Percentiles rank a stretch among this genome's conserved stretches.
phyloP scores from a whole-genome alignment of 2,888 invertebrate species.

The Xestia sexstrigata region DNA sequence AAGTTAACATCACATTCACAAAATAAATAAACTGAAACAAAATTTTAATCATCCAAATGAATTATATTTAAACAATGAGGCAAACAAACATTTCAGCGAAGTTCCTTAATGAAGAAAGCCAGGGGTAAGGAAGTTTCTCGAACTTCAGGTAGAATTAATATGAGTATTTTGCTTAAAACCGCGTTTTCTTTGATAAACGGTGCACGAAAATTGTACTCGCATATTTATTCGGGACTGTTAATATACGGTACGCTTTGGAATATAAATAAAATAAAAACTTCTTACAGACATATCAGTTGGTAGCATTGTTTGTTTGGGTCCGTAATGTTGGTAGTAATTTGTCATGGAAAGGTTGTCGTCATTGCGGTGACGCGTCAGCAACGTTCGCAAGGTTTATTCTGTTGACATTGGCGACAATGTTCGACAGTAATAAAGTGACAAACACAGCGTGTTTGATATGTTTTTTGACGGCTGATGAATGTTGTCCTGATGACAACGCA shows the following conservation, averaged over 20 bases:
- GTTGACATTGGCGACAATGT: conserved; percentile 55
- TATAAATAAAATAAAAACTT: conserved; percentile 72
- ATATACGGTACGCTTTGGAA: conserved; percentile 29
- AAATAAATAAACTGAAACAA: conserved; percentile 60
- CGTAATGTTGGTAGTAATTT: conserved; percentile 54
- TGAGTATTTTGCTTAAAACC: conserved; percentile 70
- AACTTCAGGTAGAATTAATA: conserved; percentile 75
- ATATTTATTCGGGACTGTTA: conserved; percentile 59
- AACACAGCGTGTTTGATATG: conserved; percentile 33
- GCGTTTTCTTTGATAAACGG: conserved; percentile 71
- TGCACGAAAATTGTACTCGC: conserved; percentile 27
- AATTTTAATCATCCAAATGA: conserved; percentile 66
- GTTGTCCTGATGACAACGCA: conserved; percentile 25
- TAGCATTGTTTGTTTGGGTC: conserved; percentile 71
- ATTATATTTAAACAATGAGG: conserved; percentile 61
- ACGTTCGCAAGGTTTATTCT: conserved; percentile 47
- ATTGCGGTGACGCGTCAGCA: conserved; percentile 36
- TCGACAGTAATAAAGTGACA: conserved; percentile 55
- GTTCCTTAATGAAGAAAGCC: conserved; percentile 66
- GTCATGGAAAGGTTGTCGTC: conserved; percentile 41
- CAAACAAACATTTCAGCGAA: conserved; percentile 56
- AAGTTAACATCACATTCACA: conserved; percentile 52
- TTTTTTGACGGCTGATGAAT: conserved; percentile 56
- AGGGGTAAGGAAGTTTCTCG: conserved; percentile 56
- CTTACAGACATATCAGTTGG: conserved; percentile 70